Conservation (phyloP, 2,113 vertebrate genomes). For the Xenopus tropicalis region UCB_Xtro_10.0 CM004444.2:164694501-164695000, state of each 20-base stretch:
- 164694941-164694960: no score
- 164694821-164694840: constrained; percentile 64
- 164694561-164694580: no score
- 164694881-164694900: neutral
- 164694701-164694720: constrained; percentile 77
- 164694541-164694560: no score
- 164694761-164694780: constrained; percentile 61
- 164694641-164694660: constrained; percentile 57
- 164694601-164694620: no score
- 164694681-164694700: constrained; percentile 74
- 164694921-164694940: no score
- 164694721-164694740: constrained; percentile 68
- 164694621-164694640: no score
- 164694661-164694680: constrained; percentile 85
- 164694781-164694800: constrained; percentile 61
- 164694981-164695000: no score
- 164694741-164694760: constrained; percentile 64
- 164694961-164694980: no score
- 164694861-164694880: no score
- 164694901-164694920: neutral
- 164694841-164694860: constrained; percentile 34
- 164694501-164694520: no score
- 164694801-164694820: constrained; percentile 59
- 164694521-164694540: no score
- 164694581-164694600: no score